Percentiles rank a stretch among this genome's conserved stretches.
Evolutionary conservation across 2,888 invertebrate genomes (phyloP).

Genomic region (Hartigia nigra): DNA sequence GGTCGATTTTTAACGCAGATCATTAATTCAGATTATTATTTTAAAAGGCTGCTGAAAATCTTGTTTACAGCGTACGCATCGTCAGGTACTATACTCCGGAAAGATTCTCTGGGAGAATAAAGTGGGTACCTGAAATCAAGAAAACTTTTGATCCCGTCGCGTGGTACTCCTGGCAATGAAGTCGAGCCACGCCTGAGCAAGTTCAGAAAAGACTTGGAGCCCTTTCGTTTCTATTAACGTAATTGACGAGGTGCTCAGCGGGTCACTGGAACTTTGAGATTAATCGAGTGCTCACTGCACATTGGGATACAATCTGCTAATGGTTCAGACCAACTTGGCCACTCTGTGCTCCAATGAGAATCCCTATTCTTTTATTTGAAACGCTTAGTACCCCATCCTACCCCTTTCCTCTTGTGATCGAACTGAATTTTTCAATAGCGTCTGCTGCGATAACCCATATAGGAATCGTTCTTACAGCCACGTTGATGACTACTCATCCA

Average conservation of each 20-base stretch:
- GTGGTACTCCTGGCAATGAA: neutral
- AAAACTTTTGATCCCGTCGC: neutral
- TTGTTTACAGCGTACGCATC: neutral
- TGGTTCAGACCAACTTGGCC: slow-evolving; percentile 36
- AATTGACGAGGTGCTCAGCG: slow-evolving; percentile 43
- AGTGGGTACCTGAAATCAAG: neutral
- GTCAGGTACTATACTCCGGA: neutral
- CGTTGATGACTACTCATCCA: neutral
- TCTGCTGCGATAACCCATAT: neutral
- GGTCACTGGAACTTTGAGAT: slow-evolving; percentile 46
- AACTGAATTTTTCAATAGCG: neutral
- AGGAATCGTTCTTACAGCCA: neutral
- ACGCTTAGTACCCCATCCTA: neutral
- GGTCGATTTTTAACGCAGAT: neutral
- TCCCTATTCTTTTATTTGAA: neutral
- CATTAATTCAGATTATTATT: neutral
- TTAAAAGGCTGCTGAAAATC: neutral
- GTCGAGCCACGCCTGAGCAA: neutral
- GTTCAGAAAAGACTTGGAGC: neutral
- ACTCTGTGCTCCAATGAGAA: neutral
- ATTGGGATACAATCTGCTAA: slow-evolving; percentile 60
- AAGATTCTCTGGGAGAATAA: neutral
- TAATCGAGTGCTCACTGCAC: slow-evolving; percentile 38
- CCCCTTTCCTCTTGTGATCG: neutral
- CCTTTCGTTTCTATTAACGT: slow-evolving; percentile 31